These are phyloP conservation scores for Volucella bombylans DNA, from an alignment of 2,888 invertebrate genomes.

Conservation along the genomic window DNA sequence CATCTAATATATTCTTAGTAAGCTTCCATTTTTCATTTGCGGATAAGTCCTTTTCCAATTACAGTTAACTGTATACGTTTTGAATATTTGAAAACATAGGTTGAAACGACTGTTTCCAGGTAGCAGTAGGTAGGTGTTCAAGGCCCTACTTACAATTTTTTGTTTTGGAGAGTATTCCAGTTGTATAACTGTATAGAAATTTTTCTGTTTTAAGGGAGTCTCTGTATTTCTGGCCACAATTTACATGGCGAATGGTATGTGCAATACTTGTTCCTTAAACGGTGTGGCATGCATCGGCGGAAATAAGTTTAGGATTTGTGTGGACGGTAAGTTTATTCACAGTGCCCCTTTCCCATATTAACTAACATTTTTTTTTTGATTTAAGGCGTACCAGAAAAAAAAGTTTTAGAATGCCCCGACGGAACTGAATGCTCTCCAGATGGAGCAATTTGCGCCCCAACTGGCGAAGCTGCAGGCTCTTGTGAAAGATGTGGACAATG, in stretches of 20 bases:
- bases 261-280: conserved; percentile 51
- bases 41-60: too few species aligned
- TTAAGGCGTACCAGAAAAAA: conserved; percentile 23
- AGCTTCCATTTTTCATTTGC: too few species aligned
- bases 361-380: neutral
- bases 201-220: conserved; percentile 6
- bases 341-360: neutral
- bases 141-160: too few species aligned
- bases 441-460: conserved; percentile 43
- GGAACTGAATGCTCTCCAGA: conserved; percentile 38
- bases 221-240: conserved; percentile 18
- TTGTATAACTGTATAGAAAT: neutral
- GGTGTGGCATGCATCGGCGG: conserved; percentile 41
- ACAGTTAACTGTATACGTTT: too few species aligned
- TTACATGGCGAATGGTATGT: conserved; percentile 18
- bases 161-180: too few species aligned
- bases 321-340: conserved; percentile 26
- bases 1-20: too few species aligned
- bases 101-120: too few species aligned
- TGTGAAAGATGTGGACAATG: conserved; percentile 36
- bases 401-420: conserved; percentile 20
- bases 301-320: conserved; percentile 42
- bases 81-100: too few species aligned
- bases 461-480: neutral
- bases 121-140: too few species aligned